Evolutionary conservation across 2,113 vertebrate genomes (phyloP), one percentile per base, ranked within the genome.

Genomic region (Arvicanthis niloticus): DNA sequence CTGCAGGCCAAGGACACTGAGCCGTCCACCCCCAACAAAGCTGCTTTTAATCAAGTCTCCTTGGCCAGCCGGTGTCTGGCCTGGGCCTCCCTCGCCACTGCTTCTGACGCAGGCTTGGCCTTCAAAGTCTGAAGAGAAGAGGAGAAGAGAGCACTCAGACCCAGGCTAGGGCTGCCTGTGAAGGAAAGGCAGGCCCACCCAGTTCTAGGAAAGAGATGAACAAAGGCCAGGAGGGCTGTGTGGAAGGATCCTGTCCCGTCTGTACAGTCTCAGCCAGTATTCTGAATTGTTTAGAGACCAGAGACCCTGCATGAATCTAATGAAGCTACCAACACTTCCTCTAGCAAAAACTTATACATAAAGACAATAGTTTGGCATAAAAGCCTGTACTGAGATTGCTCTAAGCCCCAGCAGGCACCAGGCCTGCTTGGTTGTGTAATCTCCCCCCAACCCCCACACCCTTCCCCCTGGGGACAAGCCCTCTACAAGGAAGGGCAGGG

Each of bases 1-100:
- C 88, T 86, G 26, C 60, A 92, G 81, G 65, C 91, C 90, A 96
- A 95, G 96, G 95, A 94, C 93, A 87, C 42, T 51, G 16, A 42
- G 85, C 67, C 77, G 3, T 37, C 56, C 16, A 3, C 78, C 91
- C 82, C 65, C 5, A 1, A 84, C 65, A 40, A 88, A 58, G 72
- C 70, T 78, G 89, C 85, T 87, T 95, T 95, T 89, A 90, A 96
- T 95, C 94, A 86, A 67, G 89, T 88, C 77, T 96, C 91, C 75
- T 45, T 42, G 88, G 91, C 95, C 58, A 76, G 91, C 92, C 22
- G 11, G 65, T 16, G 0, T 72, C 93, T 80, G 81, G 94, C 68
- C 58, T 2, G 21, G 81, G 94, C 91, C 76, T 53, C 91, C 84
- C 78, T 62, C 9, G 0, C 16, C 34, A n/a, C 68, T 3, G n/a